phyloP scores from a whole-genome alignment of 2,113 vertebrate genomes.

The Carlito syrichta region DNA sequence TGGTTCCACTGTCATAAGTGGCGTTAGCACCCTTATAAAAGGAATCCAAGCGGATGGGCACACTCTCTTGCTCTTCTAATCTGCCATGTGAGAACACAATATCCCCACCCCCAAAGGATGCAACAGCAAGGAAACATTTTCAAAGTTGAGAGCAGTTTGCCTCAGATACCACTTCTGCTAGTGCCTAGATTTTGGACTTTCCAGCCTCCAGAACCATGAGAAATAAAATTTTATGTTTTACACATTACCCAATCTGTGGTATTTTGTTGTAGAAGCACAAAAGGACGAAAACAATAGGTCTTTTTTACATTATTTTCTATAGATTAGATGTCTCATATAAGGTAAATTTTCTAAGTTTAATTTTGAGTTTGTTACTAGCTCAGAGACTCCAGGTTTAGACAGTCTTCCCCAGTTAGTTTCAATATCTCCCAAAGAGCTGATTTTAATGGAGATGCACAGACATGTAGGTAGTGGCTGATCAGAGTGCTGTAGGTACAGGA shows the following conservation, averaged over 20 bases:
- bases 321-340: background rate
- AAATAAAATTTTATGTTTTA: background rate
- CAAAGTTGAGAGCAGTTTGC: background rate
- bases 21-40: no score
- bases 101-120: background rate
- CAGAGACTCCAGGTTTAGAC: background rate
- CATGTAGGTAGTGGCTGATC: accelerated
- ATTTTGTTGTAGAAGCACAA: background rate
- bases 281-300: no score
- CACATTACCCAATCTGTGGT: background rate
- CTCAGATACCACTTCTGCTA: background rate
- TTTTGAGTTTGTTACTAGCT: background rate
- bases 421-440: background rate
- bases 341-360: no score
- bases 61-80: no score
- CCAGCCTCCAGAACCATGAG: background rate
- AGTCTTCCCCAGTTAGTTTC: background rate
- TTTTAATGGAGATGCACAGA: background rate
- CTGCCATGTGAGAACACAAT: background rate
- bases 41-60: background rate
- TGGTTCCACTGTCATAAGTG: accelerated
- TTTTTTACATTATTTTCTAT: background rate
- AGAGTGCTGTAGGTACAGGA: background rate
- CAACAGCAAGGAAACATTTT: background rate
- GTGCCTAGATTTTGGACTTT: background rate